phyloP scores from a whole-genome alignment of 1,140 invertebrate genomes.

The Drosophila jambulina region DNA sequence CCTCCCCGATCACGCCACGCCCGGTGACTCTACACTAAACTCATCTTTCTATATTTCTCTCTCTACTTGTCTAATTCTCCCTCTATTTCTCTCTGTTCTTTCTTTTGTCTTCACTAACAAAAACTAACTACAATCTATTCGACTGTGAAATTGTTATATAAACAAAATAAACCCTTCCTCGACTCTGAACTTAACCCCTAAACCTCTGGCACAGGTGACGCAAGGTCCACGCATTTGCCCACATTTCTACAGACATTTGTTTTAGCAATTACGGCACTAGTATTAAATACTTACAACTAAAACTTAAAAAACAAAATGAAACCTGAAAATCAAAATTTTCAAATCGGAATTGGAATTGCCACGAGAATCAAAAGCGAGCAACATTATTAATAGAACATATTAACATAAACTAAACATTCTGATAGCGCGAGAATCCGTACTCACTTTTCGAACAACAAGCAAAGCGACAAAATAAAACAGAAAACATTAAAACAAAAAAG shows the following conservation, averaged over 20 bases:
- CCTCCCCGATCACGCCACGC: slow-evolving; percentile 20
- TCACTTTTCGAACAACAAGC: slow-evolving; percentile 64
- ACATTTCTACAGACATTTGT: slow-evolving; percentile 77
- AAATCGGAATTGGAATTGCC: slow-evolving; percentile 71
- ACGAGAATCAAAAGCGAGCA: slow-evolving; percentile 71
- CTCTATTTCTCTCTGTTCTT: slow-evolving; percentile 74
- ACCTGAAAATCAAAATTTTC: slow-evolving; percentile 52
- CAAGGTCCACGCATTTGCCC: slow-evolving; percentile 73
- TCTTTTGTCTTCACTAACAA: slow-evolving; percentile 66
- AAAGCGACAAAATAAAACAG: slow-evolving; percentile 28
- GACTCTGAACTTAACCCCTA: slow-evolving; percentile 26
- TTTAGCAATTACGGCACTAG: slow-evolving; percentile 78
- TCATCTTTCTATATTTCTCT: slow-evolving; percentile 67
- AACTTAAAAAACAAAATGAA: slow-evolving; percentile 35
- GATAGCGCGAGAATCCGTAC: slow-evolving; percentile 61
- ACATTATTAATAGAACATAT: slow-evolving; percentile 53
- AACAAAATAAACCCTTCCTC: slow-evolving; percentile 44
- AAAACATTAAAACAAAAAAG: slow-evolving; percentile 29
- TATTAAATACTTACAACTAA: slow-evolving; percentile 74
- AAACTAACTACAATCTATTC: slow-evolving; percentile 50
- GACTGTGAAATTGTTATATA: slow-evolving; percentile 43
- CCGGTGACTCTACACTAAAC: slow-evolving; percentile 60
- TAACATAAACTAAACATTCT: slow-evolving; percentile 54
- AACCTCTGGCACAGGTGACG: slow-evolving; percentile 73
- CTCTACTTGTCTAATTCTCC: slow-evolving; percentile 71